These are phyloP conservation scores for Eupithecia dodoneata DNA, from an alignment of 2,888 invertebrate genomes.

Conservation along the genomic window DNA sequence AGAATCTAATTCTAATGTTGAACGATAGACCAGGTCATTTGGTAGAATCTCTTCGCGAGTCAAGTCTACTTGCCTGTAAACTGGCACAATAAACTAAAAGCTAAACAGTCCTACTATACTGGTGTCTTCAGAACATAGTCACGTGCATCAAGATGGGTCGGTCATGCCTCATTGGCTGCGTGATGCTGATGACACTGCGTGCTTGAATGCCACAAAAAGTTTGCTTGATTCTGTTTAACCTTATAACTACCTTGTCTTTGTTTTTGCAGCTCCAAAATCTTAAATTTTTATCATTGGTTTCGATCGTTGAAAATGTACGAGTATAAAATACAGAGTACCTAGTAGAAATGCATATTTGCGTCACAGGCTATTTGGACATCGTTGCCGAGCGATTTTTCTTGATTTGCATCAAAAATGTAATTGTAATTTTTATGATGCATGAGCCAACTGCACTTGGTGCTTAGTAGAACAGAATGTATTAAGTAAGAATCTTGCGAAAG, in stretches of 20 bases:
- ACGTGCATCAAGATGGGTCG: constrained; percentile 67
- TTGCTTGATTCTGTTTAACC: constrained; percentile 19
- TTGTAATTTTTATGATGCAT: constrained; percentile 27
- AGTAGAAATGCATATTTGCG: neutral
- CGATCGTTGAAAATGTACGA: neutral
- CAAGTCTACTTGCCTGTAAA: neutral
- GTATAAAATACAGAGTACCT: neutral
- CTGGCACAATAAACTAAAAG: neutral
- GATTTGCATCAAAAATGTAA: constrained; percentile 5
- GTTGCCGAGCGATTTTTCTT: neutral
- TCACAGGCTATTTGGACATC: neutral
- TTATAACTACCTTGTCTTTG: neutral
- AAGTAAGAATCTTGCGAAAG: constrained; percentile 49
- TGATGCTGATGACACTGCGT: constrained; percentile 28
- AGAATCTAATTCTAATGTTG: neutral
- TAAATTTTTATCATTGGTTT: neutral
- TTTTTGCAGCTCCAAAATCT: neutral
- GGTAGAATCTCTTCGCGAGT: neutral
- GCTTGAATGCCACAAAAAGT: constrained; percentile 28
- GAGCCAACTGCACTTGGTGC: constrained; percentile 20
- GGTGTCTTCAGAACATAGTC: constrained; percentile 37
- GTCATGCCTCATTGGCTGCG: constrained; percentile 46
- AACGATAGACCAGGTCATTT: neutral
- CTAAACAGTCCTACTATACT: neutral
- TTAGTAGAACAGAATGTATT: constrained; percentile 42